A percentile compares a stretch with the other conserved stretches of the same genome.
These are phyloP conservation scores for Stenurella melanura DNA, from an alignment of 2,888 invertebrate genomes.

Conservation along the genomic window DNA sequence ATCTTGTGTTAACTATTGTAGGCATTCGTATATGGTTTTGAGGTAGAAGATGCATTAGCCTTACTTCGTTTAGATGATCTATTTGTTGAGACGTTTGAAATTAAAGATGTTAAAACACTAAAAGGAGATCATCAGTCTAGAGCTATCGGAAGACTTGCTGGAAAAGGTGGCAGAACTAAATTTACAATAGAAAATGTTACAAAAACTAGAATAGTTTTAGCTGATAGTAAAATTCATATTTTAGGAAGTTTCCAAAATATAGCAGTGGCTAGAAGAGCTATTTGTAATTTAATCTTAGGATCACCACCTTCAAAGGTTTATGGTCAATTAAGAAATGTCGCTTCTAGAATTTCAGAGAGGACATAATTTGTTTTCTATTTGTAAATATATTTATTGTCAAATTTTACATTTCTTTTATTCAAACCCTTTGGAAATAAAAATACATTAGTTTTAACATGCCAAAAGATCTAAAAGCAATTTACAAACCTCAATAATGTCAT, in stretches of 20 bases:
- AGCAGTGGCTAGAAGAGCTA: conserved; percentile 92
- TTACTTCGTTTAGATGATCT: conserved; percentile 95
- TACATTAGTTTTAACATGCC: no score
- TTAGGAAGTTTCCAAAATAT: conserved; percentile 98
- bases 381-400: not conserved
- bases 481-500: no score
- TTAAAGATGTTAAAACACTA: conserved; percentile 96
- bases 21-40: conserved; percentile 97
- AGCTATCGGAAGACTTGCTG: conserved; percentile 97
- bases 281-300: conserved; percentile 97
- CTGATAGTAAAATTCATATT: conserved; percentile 97
- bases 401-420: not conserved
- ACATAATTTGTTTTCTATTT: conserved; percentile 74
- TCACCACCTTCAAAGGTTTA: conserved; percentile 99
- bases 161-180: conserved; percentile 97
- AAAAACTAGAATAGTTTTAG: conserved; percentile 97
- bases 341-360: conserved; percentile 88
- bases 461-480: no score
- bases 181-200: conserved; percentile 99
- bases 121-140: conserved; percentile 96
- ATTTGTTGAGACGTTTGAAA: conserved; percentile 97
- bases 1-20: conserved; percentile 55
- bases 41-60: conserved; percentile 97
- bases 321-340: conserved; percentile 92
- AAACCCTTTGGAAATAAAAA: not conserved